phyloP scores from a whole-genome alignment of 2,113 vertebrate genomes.

The Herpetotheres cachinnans region DNA sequence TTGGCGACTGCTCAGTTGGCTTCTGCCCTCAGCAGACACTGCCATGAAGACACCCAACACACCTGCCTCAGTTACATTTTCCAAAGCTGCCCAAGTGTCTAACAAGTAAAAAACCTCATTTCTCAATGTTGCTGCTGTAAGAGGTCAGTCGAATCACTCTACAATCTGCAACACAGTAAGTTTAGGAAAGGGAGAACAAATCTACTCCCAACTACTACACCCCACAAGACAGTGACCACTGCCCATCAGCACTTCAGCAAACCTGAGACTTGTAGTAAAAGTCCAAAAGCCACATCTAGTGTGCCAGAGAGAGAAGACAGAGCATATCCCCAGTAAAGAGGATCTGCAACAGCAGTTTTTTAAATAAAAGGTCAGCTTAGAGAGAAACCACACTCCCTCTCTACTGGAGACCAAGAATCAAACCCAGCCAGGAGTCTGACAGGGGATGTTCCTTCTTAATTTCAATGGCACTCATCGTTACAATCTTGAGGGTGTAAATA shows the following conservation, averaged over 20 bases:
- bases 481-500: background rate
- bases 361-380: background rate
- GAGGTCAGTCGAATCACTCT: background rate
- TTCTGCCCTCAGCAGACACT: accelerated
- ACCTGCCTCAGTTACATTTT: accelerated
- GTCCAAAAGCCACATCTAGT: background rate
- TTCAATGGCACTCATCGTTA: background rate
- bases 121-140: background rate
- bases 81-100: background rate
- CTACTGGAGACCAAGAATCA: background rate
- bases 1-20: background rate
- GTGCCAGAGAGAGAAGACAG: background rate
- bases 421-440: background rate
- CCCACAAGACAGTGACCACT: background rate
- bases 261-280: background rate
- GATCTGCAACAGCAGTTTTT: background rate
- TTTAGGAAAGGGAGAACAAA: background rate
- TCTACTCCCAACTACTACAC: background rate
- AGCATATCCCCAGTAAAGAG: background rate
- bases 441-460: background rate
- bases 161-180: accelerated
- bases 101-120: background rate
- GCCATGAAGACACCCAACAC: background rate
- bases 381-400: background rate
- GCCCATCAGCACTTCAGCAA: background rate